Conservation (phyloP, 2,113 vertebrate species). For the Panthera leo region DNA sequence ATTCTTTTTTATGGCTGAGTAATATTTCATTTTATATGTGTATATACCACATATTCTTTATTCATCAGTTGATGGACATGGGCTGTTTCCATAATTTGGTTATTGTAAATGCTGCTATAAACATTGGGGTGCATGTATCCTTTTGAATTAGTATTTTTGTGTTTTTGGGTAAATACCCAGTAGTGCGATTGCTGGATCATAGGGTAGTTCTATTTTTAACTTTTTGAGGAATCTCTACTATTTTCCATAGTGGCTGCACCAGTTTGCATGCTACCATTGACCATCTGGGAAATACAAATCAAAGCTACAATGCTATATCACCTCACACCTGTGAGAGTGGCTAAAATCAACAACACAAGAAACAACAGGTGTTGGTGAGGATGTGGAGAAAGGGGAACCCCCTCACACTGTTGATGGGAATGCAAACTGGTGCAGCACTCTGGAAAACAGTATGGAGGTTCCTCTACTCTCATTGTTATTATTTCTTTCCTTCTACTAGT, state of each 20-base stretch:
- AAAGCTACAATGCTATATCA: background rate
- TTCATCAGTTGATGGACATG: background rate
- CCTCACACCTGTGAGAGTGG: background rate
- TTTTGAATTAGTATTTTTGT: background rate
- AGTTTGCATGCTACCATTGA: background rate
- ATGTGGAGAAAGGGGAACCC: background rate
- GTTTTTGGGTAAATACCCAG: background rate
- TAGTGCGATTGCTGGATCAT: background rate
- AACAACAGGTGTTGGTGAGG: background rate
- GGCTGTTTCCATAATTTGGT: background rate
- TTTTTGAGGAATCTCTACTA: background rate
- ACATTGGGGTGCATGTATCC: background rate
- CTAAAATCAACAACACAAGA: background rate
- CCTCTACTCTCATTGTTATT: background rate
- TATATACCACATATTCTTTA: background rate
- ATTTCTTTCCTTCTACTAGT: background rate
- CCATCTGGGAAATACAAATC: background rate
- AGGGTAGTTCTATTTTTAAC: background rate
- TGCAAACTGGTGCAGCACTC: background rate
- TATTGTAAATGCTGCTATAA: background rate
- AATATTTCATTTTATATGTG: background rate
- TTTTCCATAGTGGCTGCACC: background rate
- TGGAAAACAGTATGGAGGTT: background rate
- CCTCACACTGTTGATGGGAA: background rate
- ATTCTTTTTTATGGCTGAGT: background rate